Percentiles rank a stretch among this genome's conserved stretches.
Conservation (phyloP, 2,797 vertebrate genomes). For the Labeo calbasu region DNA sequence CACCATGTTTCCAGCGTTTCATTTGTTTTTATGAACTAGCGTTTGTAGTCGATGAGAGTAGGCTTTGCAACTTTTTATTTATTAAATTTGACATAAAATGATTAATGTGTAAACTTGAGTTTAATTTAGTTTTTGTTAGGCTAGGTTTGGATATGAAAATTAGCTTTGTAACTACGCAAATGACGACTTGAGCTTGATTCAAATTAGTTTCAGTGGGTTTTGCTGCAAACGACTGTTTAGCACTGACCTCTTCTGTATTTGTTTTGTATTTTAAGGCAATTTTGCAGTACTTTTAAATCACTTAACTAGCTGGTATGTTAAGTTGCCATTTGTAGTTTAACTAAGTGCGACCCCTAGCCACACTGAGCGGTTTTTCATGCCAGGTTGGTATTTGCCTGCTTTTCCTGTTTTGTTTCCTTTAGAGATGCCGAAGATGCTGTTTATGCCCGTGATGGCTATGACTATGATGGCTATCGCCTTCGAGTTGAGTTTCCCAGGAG, state of each 20-base stretch:
- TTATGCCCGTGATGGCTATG: constrained; percentile 87
- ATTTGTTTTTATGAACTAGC: not conserved
- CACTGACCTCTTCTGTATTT: not conserved
- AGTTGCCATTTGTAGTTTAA: not conserved
- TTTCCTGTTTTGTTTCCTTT: constrained; percentile 15
- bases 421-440: constrained; percentile 88
- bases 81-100: not conserved
- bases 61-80: not conserved
- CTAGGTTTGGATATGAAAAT: not conserved
- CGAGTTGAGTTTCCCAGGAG: constrained; percentile 93
- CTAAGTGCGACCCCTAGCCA: not conserved
- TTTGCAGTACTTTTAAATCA: not conserved
- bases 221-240: not conserved
- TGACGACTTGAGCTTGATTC: not conserved
- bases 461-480: constrained; percentile 88
- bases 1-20: not conserved
- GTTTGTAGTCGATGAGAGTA: not conserved
- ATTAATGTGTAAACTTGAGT: not conserved
- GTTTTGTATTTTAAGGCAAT: not conserved
- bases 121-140: not conserved
- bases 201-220: not conserved
- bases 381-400: not conserved
- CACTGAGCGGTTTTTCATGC: no score
- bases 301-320: constrained; percentile 32
- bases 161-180: not conserved